These are phyloP conservation scores for Epinotia ramella DNA, from an alignment of 2,888 invertebrate genomes.

Conservation along the genomic window DNA sequence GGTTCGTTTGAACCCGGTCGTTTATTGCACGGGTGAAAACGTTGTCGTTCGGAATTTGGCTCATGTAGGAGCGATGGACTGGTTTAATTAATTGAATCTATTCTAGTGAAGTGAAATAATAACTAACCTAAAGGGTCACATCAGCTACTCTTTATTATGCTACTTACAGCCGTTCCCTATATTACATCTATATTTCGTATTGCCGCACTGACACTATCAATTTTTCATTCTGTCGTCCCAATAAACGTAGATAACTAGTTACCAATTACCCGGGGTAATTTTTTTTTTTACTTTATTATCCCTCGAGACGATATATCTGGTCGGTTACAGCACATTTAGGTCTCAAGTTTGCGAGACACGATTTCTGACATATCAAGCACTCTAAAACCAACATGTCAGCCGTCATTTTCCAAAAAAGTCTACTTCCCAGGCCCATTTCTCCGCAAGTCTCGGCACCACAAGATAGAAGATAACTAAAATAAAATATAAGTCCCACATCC, in stretches of 20 bases:
- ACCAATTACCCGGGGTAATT: too few relatives aligned
- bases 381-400: background rate
- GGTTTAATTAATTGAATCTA: too few relatives aligned
- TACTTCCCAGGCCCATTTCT: slow-evolving; percentile 22
- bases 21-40: background rate
- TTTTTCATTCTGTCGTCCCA: too few relatives aligned
- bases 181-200: too few relatives aligned
- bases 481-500: slow-evolving; percentile 45
- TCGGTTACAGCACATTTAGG: too few relatives aligned
- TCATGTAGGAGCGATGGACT: background rate
- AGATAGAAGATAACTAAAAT: slow-evolving; percentile 45
- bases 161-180: too few relatives aligned
- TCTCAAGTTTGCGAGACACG: background rate
- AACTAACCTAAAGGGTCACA: background rate
- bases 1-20: background rate
- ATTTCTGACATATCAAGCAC: background rate
- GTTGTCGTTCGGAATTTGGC: background rate
- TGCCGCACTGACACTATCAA: too few relatives aligned
- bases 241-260: too few relatives aligned
- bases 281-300: too few relatives aligned
- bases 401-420: background rate
- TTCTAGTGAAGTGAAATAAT: background rate
- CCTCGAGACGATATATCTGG: too few relatives aligned
- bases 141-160: too few relatives aligned
- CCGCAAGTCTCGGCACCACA: slow-evolving; percentile 4